A percentile compares a stretch with the other conserved stretches of the same genome.
These are phyloP conservation scores for Capitulum mitella DNA, from an alignment of 2,888 invertebrate species.

Conservation along the genomic window DNA sequence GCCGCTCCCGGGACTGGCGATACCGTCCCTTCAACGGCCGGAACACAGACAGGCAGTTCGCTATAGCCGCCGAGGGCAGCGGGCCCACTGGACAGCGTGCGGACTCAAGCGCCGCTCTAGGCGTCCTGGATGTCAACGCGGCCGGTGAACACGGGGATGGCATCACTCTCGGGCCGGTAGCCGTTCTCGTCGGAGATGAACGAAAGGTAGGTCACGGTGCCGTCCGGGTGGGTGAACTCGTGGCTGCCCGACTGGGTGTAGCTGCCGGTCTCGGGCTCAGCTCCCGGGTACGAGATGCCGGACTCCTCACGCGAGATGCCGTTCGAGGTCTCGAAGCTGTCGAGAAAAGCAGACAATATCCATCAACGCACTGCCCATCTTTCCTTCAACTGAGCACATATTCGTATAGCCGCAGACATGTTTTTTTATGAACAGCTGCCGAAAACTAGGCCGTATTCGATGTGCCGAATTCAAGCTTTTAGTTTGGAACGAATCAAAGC, in stretches of 20 bases:
- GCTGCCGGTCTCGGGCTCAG: background rate
- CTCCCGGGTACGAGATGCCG: conserved; percentile 4
- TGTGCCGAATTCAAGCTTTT: too few relatives aligned
- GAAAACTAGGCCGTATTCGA: too few relatives aligned
- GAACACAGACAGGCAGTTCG: too few relatives aligned
- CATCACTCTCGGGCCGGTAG: conserved; percentile 13
- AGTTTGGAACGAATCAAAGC: too few relatives aligned
- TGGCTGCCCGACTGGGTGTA: background rate
- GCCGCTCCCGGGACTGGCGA: too few relatives aligned
- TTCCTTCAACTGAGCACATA: too few relatives aligned
- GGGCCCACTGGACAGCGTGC: too few relatives aligned
- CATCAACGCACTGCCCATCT: too few relatives aligned
- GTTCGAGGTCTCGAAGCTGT: background rate
- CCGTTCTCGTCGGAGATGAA: conserved; percentile 19
- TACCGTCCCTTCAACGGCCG: too few relatives aligned
- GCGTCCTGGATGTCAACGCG: conserved; percentile 7
- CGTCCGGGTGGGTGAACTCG: background rate
- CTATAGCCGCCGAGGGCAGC: too few relatives aligned
- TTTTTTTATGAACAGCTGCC: too few relatives aligned
- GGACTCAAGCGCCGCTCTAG: background rate
- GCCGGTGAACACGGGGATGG: background rate
- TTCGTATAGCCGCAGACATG: too few relatives aligned
- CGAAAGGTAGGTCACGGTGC: background rate
- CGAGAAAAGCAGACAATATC: background rate
- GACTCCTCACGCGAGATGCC: background rate